A percentile compares a stretch with the other conserved stretches of the same genome.
phyloP scores from a whole-genome alignment of 1,140 invertebrate genomes.

The Ruditapes philippinarum region DNA sequence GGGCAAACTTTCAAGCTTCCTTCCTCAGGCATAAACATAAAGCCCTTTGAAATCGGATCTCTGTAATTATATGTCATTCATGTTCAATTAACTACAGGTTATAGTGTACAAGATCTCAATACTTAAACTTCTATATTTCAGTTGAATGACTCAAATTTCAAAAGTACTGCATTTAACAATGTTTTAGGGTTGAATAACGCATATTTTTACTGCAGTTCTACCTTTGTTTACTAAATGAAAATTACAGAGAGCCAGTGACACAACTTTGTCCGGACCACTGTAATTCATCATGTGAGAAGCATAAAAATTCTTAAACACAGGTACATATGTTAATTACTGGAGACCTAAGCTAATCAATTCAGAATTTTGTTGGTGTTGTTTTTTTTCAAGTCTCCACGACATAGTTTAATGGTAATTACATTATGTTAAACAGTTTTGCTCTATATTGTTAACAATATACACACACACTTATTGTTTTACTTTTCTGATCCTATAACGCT shows the following conservation, averaged over 20 bases:
- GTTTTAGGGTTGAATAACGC: conserved; percentile 33
- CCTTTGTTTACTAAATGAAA: conserved; percentile 67
- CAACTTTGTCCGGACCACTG: conserved; percentile 11
- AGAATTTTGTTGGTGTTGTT: background rate
- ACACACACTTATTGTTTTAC: conserved; percentile 5
- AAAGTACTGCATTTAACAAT: conserved; percentile 43
- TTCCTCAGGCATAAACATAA: conserved; percentile 49
- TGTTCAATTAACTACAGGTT: conserved; percentile 58
- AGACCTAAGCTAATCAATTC: conserved; percentile 24
- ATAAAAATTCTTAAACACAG: conserved; percentile 52
- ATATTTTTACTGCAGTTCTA: conserved; percentile 60
- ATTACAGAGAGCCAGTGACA: conserved; percentile 39
- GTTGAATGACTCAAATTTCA: conserved; percentile 51
- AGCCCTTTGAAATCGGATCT: conserved; percentile 64
- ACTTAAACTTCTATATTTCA: conserved; percentile 63
- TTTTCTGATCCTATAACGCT: background rate
- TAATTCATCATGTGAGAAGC: conserved; percentile 32
- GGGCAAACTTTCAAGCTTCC: conserved; percentile 60
- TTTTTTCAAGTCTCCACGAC: background rate
- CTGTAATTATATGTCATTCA: conserved; percentile 66
- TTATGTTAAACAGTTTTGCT: conserved; percentile 15
- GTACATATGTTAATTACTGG: conserved; percentile 16
- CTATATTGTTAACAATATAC: background rate
- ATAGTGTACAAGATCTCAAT: conserved; percentile 35
- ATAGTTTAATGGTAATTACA: conserved; percentile 22